Base-by-base conservation (phyloP, 2,797 vertebrate genomes). In the Apogon talboti region DNA sequence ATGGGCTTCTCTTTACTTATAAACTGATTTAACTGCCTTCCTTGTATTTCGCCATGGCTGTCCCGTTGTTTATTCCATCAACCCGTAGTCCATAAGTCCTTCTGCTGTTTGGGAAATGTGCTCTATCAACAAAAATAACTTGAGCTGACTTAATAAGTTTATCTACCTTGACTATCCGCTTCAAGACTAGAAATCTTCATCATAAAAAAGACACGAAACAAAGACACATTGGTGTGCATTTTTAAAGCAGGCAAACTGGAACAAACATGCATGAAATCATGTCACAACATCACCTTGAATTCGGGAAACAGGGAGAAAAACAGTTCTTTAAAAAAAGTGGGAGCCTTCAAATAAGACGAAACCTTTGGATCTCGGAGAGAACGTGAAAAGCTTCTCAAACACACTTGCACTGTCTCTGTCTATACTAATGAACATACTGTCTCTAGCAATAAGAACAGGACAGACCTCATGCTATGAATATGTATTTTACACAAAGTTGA, bases 1-100 rank as follows among this genome's bases (percentile, higher is more conserved):
- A 76, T 55, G 46, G 60, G 30, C 71, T 62, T 74, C 71, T 63
- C 30, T 42, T 61, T 47, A 30, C 47, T 56, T 61, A 41, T 71
- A 80, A 71, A 66, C 64, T 48, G 62, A 61, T 67, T 76, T 59
- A 74, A 84, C 69, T 49, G 64, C 44, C 65, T 76, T 52, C 45
- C 48, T 61, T 72, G 66, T 46, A 43, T 51, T 60, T 66, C 51
- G 21, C 50, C 18, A 44, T 10, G 40, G 56, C 49, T 76, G 33
- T 55, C 9, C 30, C 38, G 41, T 56, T 82, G 70, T 82, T 76
- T 63, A 65, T 67, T 46, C 43, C 11, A 43, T 63, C 57, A 63
- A 30, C 44, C 24, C 37, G 35, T 55, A 77, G 58, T 65, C 49
- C 37, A 10, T 61, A 49, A 72, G 56, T 66, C 49, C 9, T 54